These are phyloP conservation scores for Hesperia comma DNA, from an alignment of 2,888 invertebrate genomes.

Conservation along the genomic window DNA sequence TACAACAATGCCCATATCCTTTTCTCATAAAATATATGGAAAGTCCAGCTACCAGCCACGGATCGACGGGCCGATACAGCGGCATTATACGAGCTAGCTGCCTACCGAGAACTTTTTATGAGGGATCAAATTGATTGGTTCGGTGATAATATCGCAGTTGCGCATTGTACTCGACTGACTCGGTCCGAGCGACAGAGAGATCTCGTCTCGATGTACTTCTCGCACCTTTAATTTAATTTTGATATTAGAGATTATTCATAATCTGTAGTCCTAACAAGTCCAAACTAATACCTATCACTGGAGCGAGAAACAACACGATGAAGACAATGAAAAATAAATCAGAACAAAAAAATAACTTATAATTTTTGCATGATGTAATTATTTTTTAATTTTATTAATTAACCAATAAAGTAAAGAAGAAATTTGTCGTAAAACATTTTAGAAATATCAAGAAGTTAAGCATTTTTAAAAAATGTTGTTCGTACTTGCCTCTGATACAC, in stretches of 20 bases:
- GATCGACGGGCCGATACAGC: conserved; percentile 76
- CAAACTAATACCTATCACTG: not conserved
- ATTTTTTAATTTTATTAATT: too few relatives aligned
- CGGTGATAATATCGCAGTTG: conserved; percentile 77
- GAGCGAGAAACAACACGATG: too few relatives aligned
- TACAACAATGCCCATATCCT: conserved; percentile 82
- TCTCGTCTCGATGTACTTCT: conserved; percentile 51
- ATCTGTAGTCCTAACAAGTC: not conserved
- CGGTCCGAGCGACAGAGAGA: conserved; percentile 26
- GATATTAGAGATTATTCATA: conserved; percentile 15
- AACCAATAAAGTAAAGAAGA: too few relatives aligned
- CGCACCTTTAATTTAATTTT: conserved; percentile 58
- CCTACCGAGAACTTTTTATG: conserved; percentile 81
- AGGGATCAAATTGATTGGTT: conserved; percentile 84
- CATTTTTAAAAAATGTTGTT: too few relatives aligned
- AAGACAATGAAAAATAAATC: too few relatives aligned
- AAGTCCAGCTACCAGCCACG: conserved; percentile 76
- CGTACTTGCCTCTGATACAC: not conserved
- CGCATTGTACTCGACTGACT: conserved; percentile 59
- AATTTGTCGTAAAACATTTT: too few relatives aligned
- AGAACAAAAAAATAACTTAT: too few relatives aligned
- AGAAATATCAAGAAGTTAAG: too few relatives aligned
- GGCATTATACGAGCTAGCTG: conserved; percentile 72
- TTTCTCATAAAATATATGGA: conserved; percentile 84
- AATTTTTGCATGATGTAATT: too few relatives aligned